Base-by-base conservation (phyloP, 2,113 vertebrate genomes). In the Suncus etruscus region DNA sequence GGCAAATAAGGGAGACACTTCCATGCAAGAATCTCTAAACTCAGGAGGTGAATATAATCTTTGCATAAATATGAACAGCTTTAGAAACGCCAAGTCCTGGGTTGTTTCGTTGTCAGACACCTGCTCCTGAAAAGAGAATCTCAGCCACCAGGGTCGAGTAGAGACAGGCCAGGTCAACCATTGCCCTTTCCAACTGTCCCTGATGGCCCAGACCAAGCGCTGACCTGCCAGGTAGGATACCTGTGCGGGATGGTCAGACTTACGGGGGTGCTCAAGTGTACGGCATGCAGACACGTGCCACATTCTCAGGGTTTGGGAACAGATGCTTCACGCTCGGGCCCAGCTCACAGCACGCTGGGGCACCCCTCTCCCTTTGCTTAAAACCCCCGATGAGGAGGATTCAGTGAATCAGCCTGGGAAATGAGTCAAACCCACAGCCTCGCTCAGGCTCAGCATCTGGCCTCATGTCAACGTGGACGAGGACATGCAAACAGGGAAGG, bases 71-170 rank as follows among this genome's bases (percentile, higher is more conserved):
- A 29, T 32, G 58, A 86, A 75, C 3, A 11, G 51, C 47, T 77
- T 79, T 47, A 85, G 91, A 94, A 89, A 58, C 61, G 63, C 12
- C 16, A 54, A 63, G 81, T 27, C 25, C 31, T 45, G 31, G 24
- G 18, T 29, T 69, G 50, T 51, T 58, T 22, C 27, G 58, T 25
- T 66, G 32, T 63, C 76, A 77, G 84, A 82, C 25, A 58, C 74
- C 54, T 45, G 32, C 29, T 50, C 58, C 1, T 14, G 29, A 77
- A 29, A 73, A 63, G 54, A 5, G 61, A 58, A 72, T 24, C 25
- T 87, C 18, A 89, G 32, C 31, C 39, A 11, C 51, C 27, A 45
- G 14, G 45, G 12, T 29, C 27, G 11, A 27, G 4, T 12, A 15
- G 8, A 12, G 24, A 11, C 24, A 29, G 29, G 25, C 24, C 65